Percentiles rank a stretch among this genome's conserved stretches.
Evolutionary conservation across 2,888 invertebrate genomes (phyloP).

Genomic region (Acronicta alni): DNA sequence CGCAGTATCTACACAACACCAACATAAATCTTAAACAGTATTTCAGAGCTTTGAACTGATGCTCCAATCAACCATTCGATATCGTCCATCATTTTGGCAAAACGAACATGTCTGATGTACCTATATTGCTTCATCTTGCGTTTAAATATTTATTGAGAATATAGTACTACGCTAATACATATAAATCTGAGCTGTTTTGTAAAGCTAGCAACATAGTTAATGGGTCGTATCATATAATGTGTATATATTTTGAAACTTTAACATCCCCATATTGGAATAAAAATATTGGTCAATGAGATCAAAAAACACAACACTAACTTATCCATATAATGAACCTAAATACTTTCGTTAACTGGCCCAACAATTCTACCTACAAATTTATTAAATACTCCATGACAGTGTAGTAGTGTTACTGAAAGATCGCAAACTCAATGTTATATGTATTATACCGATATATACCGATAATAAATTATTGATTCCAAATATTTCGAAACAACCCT

Average conservation of each 20-base stretch:
- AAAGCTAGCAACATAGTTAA: too few relatives aligned
- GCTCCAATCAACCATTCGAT: conserved; percentile 42
- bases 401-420: too few relatives aligned
- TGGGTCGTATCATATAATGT: too few relatives aligned
- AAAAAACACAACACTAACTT: conserved; percentile 10
- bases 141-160: conserved; percentile 49
- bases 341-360: too few relatives aligned
- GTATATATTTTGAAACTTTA: too few relatives aligned
- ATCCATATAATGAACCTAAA: too few relatives aligned
- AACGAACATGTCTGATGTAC: conserved; percentile 22
- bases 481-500: conserved; percentile 15
- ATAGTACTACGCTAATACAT: conserved; percentile 28
- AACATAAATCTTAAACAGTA: conserved; percentile 26
- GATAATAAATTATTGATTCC: neutral
- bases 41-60: conserved; percentile 31
- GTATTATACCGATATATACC: too few relatives aligned
- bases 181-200: too few relatives aligned
- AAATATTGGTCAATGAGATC: conserved; percentile 13
- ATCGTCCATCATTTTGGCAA: conserved; percentile 24
- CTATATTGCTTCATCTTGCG: conserved; percentile 42
- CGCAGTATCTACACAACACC: conserved; percentile 2
- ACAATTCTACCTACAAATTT: too few relatives aligned
- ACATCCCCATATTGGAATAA: too few relatives aligned
- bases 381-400: too few relatives aligned
- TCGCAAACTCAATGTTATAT: too few relatives aligned